Percentiles rank a stretch among this genome's conserved stretches.
Conservation (phyloP, 2,797 vertebrate species). For the Chiropotes sagulatus region DNA sequence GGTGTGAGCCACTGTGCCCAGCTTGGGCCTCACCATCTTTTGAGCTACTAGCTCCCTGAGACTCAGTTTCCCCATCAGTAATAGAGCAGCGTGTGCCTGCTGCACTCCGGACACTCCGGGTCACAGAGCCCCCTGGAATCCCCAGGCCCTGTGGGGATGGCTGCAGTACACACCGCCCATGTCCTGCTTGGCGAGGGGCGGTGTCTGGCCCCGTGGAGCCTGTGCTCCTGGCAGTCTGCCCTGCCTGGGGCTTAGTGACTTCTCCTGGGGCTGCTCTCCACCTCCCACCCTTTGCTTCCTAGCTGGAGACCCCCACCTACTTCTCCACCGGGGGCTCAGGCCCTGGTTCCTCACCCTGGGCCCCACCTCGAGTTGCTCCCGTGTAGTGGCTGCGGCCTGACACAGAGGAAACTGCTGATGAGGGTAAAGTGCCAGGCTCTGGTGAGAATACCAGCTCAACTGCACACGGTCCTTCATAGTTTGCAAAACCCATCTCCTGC, state of each 20-base stretch:
- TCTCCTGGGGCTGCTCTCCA: neutral
- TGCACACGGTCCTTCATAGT: neutral
- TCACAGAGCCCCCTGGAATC: neutral
- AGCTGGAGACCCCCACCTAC: neutral
- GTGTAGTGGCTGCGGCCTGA: neutral
- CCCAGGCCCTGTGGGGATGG: neutral
- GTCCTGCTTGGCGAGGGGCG: neutral
- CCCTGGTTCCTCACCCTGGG: too few relatives aligned
- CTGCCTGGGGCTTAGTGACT: neutral
- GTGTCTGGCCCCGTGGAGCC: neutral
- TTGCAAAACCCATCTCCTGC: neutral
- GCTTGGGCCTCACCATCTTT: neutral
- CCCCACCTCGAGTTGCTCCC: neutral
- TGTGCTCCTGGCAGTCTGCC: neutral
- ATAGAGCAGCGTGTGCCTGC: neutral
- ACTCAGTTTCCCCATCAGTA: neutral
- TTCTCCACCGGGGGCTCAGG: neutral
- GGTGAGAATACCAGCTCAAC: neutral
- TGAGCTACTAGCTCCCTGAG: neutral
- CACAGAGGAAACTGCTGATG: neutral
- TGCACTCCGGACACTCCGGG: neutral
- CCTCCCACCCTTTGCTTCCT: neutral
- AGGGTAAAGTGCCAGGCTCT: neutral
- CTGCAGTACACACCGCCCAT: neutral
- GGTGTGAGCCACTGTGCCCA: neutral